Conservation (phyloP, 2,113 vertebrate species). For the Indri indri region DNA sequence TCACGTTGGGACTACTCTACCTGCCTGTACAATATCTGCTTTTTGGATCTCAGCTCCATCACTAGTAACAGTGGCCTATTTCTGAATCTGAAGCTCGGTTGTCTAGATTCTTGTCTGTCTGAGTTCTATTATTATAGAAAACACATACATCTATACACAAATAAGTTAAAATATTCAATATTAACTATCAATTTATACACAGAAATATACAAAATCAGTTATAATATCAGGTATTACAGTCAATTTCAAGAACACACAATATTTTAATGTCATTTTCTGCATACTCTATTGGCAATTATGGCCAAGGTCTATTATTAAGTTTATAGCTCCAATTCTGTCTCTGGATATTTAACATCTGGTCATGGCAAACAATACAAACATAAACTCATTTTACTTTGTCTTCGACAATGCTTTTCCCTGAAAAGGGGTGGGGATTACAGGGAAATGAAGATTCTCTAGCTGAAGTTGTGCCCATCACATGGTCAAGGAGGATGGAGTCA, state of each 20-base stretch:
- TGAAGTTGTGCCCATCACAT: not conserved
- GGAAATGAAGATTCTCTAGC: not conserved
- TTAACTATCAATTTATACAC: not conserved
- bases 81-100: not conserved
- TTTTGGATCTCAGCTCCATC: rapidly evolving
- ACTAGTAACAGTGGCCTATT: not conserved
- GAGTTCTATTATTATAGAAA: not conserved
- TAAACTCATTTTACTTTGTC: not conserved
- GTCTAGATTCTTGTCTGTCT: not conserved
- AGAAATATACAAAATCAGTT: not conserved
- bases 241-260: not conserved
- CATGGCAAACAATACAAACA: not conserved
- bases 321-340: not conserved
- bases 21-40: not conserved
- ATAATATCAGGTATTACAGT: not conserved
- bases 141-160: not conserved
- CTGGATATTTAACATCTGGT: not conserved
- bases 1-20: not conserved
- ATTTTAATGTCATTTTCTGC: not conserved
- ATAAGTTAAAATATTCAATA: not conserved
- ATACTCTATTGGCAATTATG: not conserved
- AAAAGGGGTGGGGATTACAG: not conserved
- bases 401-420: not conserved
- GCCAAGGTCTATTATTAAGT: not conserved
- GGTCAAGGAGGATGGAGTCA: not conserved